A percentile compares a stretch with the other conserved stretches of the same genome.
Evolutionary conservation across 2,797 vertebrate genomes (phyloP).

Genomic region (Hemitrygon akajei): DNA sequence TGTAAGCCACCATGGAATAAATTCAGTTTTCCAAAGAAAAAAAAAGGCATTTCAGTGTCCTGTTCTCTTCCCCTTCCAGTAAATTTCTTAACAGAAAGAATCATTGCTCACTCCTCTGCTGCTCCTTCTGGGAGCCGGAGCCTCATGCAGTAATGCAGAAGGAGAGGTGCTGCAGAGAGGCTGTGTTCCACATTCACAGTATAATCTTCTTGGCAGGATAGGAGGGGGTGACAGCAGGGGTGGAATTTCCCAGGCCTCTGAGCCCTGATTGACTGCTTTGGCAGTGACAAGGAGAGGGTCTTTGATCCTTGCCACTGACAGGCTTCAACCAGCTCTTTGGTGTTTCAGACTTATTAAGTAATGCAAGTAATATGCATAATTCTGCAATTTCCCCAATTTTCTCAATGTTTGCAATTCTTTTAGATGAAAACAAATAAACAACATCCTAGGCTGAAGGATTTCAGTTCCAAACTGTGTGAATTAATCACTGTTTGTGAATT

Average conservation of each 20-base stretch:
- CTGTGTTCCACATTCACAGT: not conserved
- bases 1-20: no score
- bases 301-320: not conserved
- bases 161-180: not conserved
- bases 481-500: slow-evolving; percentile 29
- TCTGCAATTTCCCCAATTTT: not conserved
- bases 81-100: not conserved
- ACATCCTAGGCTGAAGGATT: not conserved
- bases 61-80: not conserved
- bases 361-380: not conserved
- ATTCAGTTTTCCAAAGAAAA: not conserved
- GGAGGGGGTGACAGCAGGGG: not conserved
- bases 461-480: not conserved
- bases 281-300: not conserved
- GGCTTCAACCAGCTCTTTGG: not conserved
- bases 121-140: not conserved
- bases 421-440: slow-evolving; percentile 11
- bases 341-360: not conserved
- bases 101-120: not conserved
- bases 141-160: not conserved
- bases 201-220: not conserved
- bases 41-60: not conserved
- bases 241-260: slow-evolving; percentile 21
- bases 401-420: not conserved
- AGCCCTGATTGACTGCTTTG: not conserved